Percentiles rank a stretch among this genome's conserved stretches.
Evolutionary conservation across 37 sponge, comb jelly and placozoan species (phyloP).

Genomic region (Haliclona indistincta): DNA sequence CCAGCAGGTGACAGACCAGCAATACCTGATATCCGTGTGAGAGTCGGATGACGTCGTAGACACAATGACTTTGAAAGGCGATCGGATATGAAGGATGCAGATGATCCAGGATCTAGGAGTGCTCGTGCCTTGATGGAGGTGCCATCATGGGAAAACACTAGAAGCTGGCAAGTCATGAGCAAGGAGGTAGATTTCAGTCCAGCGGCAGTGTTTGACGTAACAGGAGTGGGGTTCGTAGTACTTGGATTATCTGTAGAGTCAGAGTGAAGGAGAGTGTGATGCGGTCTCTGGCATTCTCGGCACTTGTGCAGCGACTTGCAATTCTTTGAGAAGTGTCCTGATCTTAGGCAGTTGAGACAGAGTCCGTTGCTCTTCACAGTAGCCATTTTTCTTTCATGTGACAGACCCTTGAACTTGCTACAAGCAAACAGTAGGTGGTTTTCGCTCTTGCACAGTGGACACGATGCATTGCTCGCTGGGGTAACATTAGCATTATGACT

Average conservation of each 20-base stretch:
- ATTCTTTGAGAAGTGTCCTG: neutral
- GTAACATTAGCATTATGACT: neutral
- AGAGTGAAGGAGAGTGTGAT: neutral
- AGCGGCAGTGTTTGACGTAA: neutral
- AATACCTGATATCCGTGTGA: neutral
- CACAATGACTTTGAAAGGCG: neutral
- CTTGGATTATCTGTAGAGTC: no score
- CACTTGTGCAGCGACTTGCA: neutral
- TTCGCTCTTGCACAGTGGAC: neutral
- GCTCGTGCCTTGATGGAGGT: neutral
- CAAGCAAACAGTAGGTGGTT: neutral
- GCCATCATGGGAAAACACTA: neutral
- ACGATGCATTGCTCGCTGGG: neutral
- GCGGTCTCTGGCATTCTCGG: neutral
- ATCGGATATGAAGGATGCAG: neutral
- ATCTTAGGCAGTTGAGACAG: neutral
- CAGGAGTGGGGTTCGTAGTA: no score
- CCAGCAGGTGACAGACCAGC: no score
- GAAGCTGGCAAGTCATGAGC: neutral
- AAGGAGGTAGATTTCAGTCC: neutral
- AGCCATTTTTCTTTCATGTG: neutral
- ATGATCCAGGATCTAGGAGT: neutral
- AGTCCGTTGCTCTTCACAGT: neutral
- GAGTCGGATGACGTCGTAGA: neutral
- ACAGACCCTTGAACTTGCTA: neutral